Conservation (phyloP, 2,888 invertebrate genomes). For the Drosophila histrio region DNA sequence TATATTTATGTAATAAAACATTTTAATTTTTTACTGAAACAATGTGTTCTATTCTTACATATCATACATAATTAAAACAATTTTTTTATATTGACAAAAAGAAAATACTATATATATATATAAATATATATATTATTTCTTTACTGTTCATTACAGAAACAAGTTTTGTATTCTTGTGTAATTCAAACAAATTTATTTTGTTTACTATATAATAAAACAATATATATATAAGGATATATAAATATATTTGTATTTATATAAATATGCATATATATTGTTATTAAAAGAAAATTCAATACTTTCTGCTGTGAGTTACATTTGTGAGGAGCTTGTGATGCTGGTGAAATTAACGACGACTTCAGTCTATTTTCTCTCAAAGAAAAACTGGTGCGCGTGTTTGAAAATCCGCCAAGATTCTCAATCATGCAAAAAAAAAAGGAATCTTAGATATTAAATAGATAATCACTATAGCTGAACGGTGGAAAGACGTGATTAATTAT, state of each 20-base stretch:
- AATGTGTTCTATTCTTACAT: background rate
- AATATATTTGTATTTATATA: background rate
- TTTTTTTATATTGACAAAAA: background rate
- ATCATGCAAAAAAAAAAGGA: background rate
- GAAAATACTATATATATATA: background rate
- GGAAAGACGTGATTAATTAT: constrained; percentile 1
- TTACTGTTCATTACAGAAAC: too few relatives aligned
- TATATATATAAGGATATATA: background rate
- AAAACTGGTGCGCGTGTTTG: constrained; percentile 11
- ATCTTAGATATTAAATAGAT: background rate
- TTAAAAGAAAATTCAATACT: background rate
- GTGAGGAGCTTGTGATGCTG: constrained; percentile 21
- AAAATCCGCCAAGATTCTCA: background rate
- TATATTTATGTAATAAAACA: constrained; percentile 18
- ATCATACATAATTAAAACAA: background rate
- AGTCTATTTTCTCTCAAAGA: constrained; percentile 55
- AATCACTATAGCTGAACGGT: background rate
- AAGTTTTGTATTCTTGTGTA: background rate
- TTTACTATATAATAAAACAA: background rate
- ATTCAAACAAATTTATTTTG: background rate
- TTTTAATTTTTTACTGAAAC: constrained; percentile 10
- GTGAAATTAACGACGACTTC: constrained; percentile 36
- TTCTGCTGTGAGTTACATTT: background rate
- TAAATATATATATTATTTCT: background rate
- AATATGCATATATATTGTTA: background rate